Evolutionary conservation across 2,113 vertebrate species (phyloP), one percentile per base, ranked within the genome.

Genomic region (Macaca mulatta): DNA sequence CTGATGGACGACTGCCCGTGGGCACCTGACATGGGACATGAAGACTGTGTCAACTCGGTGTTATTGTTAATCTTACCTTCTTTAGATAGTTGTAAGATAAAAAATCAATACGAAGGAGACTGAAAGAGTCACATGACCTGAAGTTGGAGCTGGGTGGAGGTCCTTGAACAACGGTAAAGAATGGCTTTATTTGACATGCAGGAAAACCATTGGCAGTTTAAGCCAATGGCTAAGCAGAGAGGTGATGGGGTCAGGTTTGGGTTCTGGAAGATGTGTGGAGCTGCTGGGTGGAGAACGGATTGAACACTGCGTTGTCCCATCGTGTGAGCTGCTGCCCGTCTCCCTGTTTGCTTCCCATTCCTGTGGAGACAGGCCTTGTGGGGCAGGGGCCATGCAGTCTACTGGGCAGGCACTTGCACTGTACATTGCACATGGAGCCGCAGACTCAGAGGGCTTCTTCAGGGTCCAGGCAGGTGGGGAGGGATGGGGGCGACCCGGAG

Each of bases 251-350:
- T 82, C 43, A 2, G 20, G 35, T 30, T 27, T 92, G 67, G 45
- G 25, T 38, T 88, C 64, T 38, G 13, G 52, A 52, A 48, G 40
- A 9, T 12, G 32, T 1, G 5, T 25, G 35, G 70, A 50, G 20
- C 30, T 52, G 30, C n/a, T 23, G 30, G 2, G 12, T 57, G 32
- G 45, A 59, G 40, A 43, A 20, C 11, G 23, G 55, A 25, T 13
- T 18, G 64, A 30, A 40, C 0, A 0, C 3, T 3, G 2, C 1
- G 0, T 30, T 1, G 7, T 17, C 22, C 43, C 38, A 10, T 0
- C 6, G 8, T 3, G 6, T 1, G 23, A 70, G 61, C 40, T 70
- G 2, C 69, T 92, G 23, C 79, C 69, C 43, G 8, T 18, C 35
- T 77, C 40, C 10, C 22, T 8, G 12, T 72, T 32, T 48, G 11